Evolutionary conservation across 2,113 vertebrate genomes (phyloP), one percentile per base, ranked within the genome.

Genomic region (Vanacampus margaritifer): DNA sequence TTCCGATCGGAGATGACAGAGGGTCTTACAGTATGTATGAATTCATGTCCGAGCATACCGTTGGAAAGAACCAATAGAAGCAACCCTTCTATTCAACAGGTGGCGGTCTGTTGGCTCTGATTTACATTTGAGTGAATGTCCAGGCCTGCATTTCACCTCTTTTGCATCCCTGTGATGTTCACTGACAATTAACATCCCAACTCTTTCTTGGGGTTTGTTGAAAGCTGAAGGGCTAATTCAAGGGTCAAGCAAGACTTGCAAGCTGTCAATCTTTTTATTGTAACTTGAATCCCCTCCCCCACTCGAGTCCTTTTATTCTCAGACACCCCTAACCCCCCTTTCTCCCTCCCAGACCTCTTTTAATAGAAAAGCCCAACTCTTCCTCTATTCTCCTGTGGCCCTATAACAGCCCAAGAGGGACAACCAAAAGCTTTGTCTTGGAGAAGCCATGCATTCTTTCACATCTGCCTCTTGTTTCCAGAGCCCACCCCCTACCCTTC

Each of bases 201-300:
- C 74, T 89, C 87, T 86, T 90, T 91, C 82, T 88, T 84, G 68
- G 63, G 82, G 83, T 86, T 82, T 78, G 78, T 82, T 91, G 83
- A 88, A 91, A 89, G 88, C 89, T 86, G 59, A 53, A 79, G 88
- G 91, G 87, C 90, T 91, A 92, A 93, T 92, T 90, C 86, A 83
- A 78, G 87, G 92, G 92, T 92, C 92, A 93, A 91, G 89, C 91
- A 90, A 91, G 89, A 89, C 92, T 92, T 91, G 87, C 90, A 90
- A 87, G 87, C 90, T 92, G 91, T 90, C 91, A 92, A 81, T 91
- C 89, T 89, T 82, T 81, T 80, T 79, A 92, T 92, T 91, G 90
- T 90, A 79, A 81, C 68, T 62, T 17, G 53, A 80, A 62, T 50
- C 73, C 79, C 79, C 75, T 59, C 81, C 86, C 79, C 80, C 72